Conservation (phyloP, 2,113 vertebrate genomes). For the Hypomesus transpacificus region DNA sequence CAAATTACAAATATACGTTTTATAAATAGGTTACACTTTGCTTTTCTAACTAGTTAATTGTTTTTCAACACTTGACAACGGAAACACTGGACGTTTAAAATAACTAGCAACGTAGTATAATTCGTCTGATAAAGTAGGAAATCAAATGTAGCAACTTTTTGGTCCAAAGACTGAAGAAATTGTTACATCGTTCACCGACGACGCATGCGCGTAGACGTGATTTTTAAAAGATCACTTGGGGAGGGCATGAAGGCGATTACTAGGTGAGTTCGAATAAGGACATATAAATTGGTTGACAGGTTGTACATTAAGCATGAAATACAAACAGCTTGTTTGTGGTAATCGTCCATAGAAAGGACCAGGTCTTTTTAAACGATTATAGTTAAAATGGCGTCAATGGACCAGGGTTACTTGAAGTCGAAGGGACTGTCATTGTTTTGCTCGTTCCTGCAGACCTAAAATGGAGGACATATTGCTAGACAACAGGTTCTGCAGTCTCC, state of each 20-base stretch:
- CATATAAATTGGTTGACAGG: background rate
- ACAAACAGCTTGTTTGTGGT: background rate
- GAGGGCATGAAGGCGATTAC: slow-evolving; percentile 27
- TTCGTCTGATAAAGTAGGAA: too few species aligned
- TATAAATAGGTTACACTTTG: too few species aligned
- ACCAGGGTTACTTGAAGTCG: slow-evolving; percentile 3
- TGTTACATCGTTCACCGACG: background rate
- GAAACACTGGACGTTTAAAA: too few species aligned
- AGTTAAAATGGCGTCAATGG: slow-evolving; percentile 40
- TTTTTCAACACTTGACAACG: too few species aligned
- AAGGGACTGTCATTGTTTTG: slow-evolving; percentile 47
- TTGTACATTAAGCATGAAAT: background rate
- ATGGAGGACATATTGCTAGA: slow-evolving; percentile 42
- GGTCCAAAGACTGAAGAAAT: background rate
- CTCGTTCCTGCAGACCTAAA: slow-evolving; percentile 41
- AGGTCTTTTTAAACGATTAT: slow-evolving; percentile 5
- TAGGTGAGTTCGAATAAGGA: slow-evolving; percentile 24
- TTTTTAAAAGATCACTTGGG: slow-evolving; percentile 33
- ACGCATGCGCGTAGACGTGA: background rate
- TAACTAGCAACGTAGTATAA: too few species aligned
- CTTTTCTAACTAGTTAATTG: too few species aligned
- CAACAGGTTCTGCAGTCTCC: background rate
- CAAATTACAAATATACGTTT: too few species aligned
- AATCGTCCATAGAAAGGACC: background rate
- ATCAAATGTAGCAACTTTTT: too few species aligned